Evolutionary conservation across 2,888 invertebrate genomes (phyloP).

Genomic region (Meloe dianella): DNA sequence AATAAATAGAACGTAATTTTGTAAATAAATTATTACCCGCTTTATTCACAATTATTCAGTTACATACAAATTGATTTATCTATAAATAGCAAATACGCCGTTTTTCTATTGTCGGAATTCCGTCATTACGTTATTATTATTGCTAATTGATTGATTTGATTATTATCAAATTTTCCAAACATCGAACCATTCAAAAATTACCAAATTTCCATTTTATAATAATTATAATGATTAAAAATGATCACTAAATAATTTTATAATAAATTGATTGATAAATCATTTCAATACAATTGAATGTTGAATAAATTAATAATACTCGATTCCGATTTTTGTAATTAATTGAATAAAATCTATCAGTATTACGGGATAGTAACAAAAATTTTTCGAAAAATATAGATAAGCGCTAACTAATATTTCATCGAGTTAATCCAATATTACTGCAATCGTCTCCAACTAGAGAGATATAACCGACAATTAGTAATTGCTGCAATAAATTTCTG

Average conservation of each 20-base stretch:
- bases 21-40: too few relatives aligned
- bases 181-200: not conserved
- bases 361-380: not conserved
- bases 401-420: not conserved
- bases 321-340: not conserved
- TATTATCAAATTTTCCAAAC: not conserved
- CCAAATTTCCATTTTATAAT: not conserved
- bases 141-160: not conserved
- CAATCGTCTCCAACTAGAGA: not conserved
- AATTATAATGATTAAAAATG: not conserved
- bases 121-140: not conserved
- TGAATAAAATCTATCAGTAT: not conserved
- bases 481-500: conserved; percentile 2
- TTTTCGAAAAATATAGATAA: not conserved
- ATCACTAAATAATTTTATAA: not conserved
- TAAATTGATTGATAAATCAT: not conserved
- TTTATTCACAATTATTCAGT: not conserved
- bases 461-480: not conserved
- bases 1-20: too few relatives aligned
- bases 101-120: not conserved
- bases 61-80: not conserved
- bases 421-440: not conserved
- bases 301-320: not conserved
- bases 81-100: too few relatives aligned
- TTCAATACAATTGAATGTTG: not conserved